Evolutionary conservation across 2,797 vertebrate species (phyloP).

Genomic region (Apogon talboti): DNA sequence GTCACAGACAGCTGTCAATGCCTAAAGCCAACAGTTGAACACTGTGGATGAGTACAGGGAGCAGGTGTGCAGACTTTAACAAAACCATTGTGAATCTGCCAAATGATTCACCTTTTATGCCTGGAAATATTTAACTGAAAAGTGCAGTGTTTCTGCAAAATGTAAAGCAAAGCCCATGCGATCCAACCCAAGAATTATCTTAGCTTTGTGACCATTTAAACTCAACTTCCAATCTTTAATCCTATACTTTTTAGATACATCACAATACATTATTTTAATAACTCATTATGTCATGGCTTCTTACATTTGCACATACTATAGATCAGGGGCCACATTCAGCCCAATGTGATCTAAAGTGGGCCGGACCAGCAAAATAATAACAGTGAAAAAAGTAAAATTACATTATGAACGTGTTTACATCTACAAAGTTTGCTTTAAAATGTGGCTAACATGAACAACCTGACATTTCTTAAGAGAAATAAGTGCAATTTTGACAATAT

Average conservation of each 20-base stretch:
- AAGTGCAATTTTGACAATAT: too few relatives aligned
- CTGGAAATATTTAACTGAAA: slow-evolving; percentile 17
- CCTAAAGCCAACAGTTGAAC: slow-evolving; percentile 46
- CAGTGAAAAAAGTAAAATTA: too few relatives aligned
- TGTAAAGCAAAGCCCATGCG: slow-evolving; percentile 52
- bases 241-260: not conserved
- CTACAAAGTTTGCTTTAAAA: too few relatives aligned
- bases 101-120: slow-evolving; percentile 34
- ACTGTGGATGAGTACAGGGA: slow-evolving; percentile 42
- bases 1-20: slow-evolving; percentile 43
- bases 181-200: slow-evolving; percentile 26
- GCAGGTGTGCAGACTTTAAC: slow-evolving; percentile 28
- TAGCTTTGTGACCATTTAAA: not conserved
- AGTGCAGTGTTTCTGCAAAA: slow-evolving; percentile 13
- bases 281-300: slow-evolving; percentile 1
- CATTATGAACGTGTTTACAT: too few relatives aligned
- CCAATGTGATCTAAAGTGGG: too few relatives aligned
- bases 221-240: not conserved
- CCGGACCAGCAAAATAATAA: too few relatives aligned
- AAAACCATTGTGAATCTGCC: slow-evolving; percentile 29
- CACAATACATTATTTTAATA: slow-evolving; percentile 1
- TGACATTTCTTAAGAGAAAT: too few relatives aligned
- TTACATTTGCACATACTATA: not conserved
- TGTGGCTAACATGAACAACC: too few relatives aligned
- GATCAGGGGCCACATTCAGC: too few relatives aligned